These are phyloP conservation scores for Triplophysa dalaica DNA, from an alignment of 2,113 vertebrate genomes.

Conservation along the genomic window DNA sequence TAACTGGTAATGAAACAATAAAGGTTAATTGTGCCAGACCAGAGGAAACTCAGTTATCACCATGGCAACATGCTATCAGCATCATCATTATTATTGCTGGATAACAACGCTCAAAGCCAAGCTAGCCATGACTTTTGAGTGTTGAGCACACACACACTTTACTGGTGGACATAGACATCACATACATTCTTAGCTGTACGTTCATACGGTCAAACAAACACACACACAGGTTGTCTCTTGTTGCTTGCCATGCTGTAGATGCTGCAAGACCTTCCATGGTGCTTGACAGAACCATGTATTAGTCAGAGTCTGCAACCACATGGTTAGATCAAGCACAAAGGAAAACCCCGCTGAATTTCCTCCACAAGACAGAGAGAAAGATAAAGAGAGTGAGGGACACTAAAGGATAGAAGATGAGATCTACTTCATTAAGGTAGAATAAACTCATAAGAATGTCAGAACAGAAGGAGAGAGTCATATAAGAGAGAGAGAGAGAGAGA, in stretches of 20 bases:
- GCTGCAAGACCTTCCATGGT: constrained; percentile 99
- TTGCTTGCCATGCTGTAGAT: constrained; percentile 95
- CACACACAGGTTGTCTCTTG: constrained; percentile 66
- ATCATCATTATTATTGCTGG: constrained; percentile 26
- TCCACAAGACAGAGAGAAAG: constrained; percentile 82
- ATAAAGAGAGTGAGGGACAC: neutral
- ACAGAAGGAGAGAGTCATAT: neutral
- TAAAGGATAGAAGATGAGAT: constrained; percentile 58
- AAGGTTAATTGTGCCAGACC: constrained; percentile 26
- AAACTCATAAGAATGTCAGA: neutral
- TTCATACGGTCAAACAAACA: neutral
- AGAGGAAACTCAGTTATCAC: constrained; percentile 49
- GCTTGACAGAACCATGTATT: constrained; percentile 99
- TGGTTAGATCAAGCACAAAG: constrained; percentile 99
- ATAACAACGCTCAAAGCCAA: constrained; percentile 42
- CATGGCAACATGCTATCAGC: constrained; percentile 48
- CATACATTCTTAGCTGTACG: neutral
- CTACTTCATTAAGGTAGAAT: constrained; percentile 38
- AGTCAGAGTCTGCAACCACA: constrained; percentile 98
- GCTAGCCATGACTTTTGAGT: constrained; percentile 12
- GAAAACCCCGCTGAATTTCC: constrained; percentile 99
- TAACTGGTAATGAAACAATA: constrained; percentile 6
- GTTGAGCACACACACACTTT: constrained; percentile 14
- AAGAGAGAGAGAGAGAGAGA: neutral
- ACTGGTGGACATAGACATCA: neutral